phyloP scores from a whole-genome alignment of 2,888 invertebrate species.

The Pterostichus niger region DNA sequence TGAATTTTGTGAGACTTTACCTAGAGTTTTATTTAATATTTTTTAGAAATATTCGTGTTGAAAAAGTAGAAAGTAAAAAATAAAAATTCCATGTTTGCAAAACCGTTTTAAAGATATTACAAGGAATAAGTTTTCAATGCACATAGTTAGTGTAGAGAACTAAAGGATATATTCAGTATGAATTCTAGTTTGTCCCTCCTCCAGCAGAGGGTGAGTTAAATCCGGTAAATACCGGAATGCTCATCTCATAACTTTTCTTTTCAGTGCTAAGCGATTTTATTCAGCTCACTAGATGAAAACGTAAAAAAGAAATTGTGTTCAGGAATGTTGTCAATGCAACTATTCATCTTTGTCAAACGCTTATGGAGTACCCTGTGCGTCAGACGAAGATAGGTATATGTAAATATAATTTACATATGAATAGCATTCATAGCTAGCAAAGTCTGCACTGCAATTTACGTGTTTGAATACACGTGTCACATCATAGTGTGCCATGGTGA shows the following conservation, averaged over 20 bases:
- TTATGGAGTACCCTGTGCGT: neutral
- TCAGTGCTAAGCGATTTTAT: conserved; percentile 46
- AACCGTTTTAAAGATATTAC: no score
- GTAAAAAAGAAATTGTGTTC: conserved; percentile 52
- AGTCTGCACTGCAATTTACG: conserved; percentile 55
- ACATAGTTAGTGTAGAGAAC: no score
- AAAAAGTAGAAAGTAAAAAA: no score
- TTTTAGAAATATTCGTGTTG: no score
- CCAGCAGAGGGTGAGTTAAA: neutral
- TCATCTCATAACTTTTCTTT: conserved; percentile 44
- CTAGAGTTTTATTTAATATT: no score
- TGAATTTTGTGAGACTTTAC: no score
- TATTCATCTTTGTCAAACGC: conserved; percentile 34
- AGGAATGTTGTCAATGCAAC: conserved; percentile 38
- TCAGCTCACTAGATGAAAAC: conserved; percentile 26
- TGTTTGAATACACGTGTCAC: conserved; percentile 62
- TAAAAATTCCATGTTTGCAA: no score
- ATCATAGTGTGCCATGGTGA: conserved; percentile 19
- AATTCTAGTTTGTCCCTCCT: neutral
- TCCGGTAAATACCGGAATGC: neutral
- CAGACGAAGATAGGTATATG: conserved; percentile 24
- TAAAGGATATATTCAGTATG: no score
- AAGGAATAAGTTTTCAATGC: no score
- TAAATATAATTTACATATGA: conserved; percentile 64
- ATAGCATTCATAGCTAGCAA: conserved; percentile 52